Conservation (phyloP, 2,797 vertebrate genomes). For the Heterohyrax brucei region DNA sequence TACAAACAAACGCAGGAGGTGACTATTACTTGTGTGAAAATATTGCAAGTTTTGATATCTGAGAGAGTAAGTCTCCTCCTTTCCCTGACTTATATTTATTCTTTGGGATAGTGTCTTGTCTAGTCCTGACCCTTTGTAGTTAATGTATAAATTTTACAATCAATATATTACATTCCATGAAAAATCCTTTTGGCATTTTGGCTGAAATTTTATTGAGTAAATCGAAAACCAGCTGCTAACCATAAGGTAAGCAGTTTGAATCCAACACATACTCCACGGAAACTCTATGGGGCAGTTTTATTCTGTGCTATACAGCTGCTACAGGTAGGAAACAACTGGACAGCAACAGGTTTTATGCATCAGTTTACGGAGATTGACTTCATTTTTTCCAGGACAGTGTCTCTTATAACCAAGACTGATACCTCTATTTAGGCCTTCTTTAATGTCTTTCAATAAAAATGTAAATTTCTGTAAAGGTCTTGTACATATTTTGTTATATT, state of each 20-base stretch:
- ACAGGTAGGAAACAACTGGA: too few species aligned
- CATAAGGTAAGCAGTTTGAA: too few species aligned
- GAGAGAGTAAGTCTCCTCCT: neutral
- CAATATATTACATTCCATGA: neutral
- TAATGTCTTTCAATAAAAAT: conserved; percentile 7
- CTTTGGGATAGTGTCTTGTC: neutral
- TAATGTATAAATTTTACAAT: conserved; percentile 3
- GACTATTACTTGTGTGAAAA: too few species aligned
- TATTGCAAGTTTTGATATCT: neutral
- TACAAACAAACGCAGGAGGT: too few species aligned
- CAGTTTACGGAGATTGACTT: neutral
- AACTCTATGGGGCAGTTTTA: too few species aligned
- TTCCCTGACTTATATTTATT: neutral
- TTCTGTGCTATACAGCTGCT: too few species aligned
- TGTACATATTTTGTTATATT: neutral
- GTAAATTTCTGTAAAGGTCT: neutral
- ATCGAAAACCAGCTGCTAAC: too few species aligned
- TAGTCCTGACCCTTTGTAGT: neutral
- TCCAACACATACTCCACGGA: too few species aligned
- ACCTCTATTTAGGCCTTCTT: neutral
- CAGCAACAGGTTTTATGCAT: neutral
- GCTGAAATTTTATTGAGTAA: neutral
- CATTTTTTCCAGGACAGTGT: neutral
- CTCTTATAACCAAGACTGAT: neutral
- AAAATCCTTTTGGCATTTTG: neutral